Evolutionary conservation across 2,113 vertebrate genomes (phyloP).

Genomic region (Alethe castanea): DNA sequence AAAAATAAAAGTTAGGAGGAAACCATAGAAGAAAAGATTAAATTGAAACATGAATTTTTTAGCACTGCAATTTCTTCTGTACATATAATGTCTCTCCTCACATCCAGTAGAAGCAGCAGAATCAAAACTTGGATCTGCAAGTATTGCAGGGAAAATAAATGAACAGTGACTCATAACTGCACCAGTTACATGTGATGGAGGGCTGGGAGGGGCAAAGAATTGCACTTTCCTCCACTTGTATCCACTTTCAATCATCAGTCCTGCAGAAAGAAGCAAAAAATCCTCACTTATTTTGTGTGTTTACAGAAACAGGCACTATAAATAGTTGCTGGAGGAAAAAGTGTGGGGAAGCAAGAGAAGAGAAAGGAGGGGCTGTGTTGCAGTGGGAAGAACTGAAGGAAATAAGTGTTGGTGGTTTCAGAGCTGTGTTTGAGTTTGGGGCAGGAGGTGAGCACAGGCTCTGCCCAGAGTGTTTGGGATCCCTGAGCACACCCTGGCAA

Average conservation of each 20-base stretch:
- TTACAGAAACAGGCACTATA: not conserved
- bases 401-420: not conserved
- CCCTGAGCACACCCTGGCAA: not conserved
- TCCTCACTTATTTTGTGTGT: not conserved
- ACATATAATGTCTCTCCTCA: accelerated
- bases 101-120: not conserved
- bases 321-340: not conserved
- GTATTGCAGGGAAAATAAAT: not conserved
- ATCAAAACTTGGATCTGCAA: not conserved
- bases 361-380: not conserved
- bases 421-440: not conserved
- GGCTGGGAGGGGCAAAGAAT: not conserved
- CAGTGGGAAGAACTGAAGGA: not conserved
- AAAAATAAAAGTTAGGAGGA: not conserved
- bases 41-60: not conserved
- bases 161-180: conserved; percentile 18
- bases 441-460: not conserved
- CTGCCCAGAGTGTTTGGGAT: not conserved
- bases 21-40: not conserved
- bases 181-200: not conserved
- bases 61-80: not conserved
- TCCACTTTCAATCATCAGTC: not conserved
- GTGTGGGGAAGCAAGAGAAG: not conserved
- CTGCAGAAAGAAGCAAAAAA: not conserved
- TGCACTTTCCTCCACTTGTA: not conserved